These are phyloP conservation scores for Crossocerus cetratus DNA, from an alignment of 2,888 invertebrate species.

Conservation along the genomic window DNA sequence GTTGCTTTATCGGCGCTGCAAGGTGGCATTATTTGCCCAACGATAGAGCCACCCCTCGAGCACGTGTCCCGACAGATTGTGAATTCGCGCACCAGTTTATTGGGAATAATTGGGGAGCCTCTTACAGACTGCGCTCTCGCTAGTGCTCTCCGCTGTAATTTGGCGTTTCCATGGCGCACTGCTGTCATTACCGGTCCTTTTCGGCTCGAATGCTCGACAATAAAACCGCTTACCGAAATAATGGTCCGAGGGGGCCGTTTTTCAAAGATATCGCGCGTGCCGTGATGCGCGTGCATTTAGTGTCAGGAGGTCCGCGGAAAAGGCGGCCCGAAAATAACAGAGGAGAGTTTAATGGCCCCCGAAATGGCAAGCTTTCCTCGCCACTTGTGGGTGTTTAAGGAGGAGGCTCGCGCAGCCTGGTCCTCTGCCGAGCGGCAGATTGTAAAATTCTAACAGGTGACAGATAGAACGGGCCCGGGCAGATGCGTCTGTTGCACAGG, in stretches of 20 bases:
- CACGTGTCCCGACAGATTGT: not conserved
- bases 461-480: slow-evolving; percentile 67
- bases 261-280: too few species aligned
- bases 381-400: not conserved
- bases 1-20: not conserved
- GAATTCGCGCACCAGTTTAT: not conserved
- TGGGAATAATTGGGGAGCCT: not conserved
- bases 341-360: not conserved
- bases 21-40: not conserved
- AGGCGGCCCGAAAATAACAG: not conserved
- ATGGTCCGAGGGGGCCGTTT: too few species aligned
- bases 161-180: too few species aligned
- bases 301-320: not conserved
- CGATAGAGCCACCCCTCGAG: not conserved
- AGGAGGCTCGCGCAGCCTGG: not conserved
- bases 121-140: not conserved
- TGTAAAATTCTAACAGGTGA: slow-evolving; percentile 75
- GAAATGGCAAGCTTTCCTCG: not conserved
- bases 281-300: not conserved
- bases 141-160: not conserved
- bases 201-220: too few species aligned
- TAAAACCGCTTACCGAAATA: too few species aligned
- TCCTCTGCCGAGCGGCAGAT: slow-evolving; percentile 58
- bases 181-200: too few species aligned
- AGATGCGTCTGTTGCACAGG: slow-evolving; percentile 64